Conservation (phyloP, 2,888 invertebrate species). For the Pseudococcus viburni region DNA sequence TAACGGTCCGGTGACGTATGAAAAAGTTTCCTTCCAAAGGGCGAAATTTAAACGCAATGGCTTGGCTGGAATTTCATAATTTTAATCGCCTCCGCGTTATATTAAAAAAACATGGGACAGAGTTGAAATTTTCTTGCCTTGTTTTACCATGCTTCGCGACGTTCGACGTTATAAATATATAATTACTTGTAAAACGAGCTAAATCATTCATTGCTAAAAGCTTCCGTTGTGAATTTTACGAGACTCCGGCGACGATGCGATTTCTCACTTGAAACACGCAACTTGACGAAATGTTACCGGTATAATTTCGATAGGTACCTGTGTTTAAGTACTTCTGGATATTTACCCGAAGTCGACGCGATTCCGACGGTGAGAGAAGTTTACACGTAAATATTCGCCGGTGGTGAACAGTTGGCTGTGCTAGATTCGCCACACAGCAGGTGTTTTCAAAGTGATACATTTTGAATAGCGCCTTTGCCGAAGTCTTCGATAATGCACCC, state of each 20-base stretch:
- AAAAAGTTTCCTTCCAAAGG: neutral
- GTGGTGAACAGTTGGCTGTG: neutral
- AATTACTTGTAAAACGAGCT: slow-evolving; percentile 26
- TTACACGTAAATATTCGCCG: neutral
- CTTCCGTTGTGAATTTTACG: slow-evolving; percentile 47
- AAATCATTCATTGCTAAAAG: slow-evolving; percentile 48
- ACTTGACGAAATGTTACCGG: neutral
- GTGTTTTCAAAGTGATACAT: slow-evolving; percentile 26
- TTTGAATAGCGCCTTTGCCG: neutral
- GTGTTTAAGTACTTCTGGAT: neutral
- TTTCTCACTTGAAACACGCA: slow-evolving; percentile 13
- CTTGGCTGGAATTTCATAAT: neutral
- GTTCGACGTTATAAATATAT: neutral
- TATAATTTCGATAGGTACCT: neutral
- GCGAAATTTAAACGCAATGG: neutral
- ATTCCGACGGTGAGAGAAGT: neutral
- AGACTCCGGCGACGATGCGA: neutral
- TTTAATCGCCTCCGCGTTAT: neutral
- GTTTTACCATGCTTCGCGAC: neutral
- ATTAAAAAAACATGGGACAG: neutral
- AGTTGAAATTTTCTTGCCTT: neutral
- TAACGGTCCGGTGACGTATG: neutral
- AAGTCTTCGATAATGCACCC: neutral
- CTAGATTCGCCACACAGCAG: neutral
- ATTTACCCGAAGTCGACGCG: neutral